These are phyloP conservation scores for Candoia aspera DNA, from an alignment of 2,113 vertebrate species.

Conservation along the genomic window DNA sequence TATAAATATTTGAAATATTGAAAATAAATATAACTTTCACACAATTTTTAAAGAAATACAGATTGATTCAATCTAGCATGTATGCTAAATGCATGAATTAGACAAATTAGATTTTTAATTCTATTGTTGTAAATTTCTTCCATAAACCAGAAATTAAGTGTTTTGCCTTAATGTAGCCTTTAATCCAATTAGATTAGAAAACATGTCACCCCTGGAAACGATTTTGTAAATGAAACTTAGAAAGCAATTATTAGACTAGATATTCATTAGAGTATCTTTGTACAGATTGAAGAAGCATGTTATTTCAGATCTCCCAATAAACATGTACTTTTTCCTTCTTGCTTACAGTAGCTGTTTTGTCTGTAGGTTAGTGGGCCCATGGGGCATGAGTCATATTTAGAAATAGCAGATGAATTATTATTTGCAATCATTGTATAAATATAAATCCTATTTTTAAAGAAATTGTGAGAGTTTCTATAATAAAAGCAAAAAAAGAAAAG, in stretches of 20 bases:
- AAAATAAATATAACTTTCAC: too few relatives aligned
- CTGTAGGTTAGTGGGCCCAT: slow-evolving; percentile 62
- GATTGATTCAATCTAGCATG: too few relatives aligned
- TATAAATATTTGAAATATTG: background rate
- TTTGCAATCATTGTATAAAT: slow-evolving; percentile 77
- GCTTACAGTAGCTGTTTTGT: slow-evolving; percentile 66
- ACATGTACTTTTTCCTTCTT: slow-evolving; percentile 56
- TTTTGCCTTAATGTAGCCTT: too few relatives aligned
- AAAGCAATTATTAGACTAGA: slow-evolving; percentile 29
- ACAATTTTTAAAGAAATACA: too few relatives aligned
- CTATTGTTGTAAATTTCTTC: too few relatives aligned
- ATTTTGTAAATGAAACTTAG: slow-evolving; percentile 43
- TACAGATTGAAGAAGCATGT: slow-evolving; percentile 56
- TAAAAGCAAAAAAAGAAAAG: slow-evolving; percentile 25
- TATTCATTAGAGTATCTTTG: too few relatives aligned
- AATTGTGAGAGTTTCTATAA: slow-evolving; percentile 38
- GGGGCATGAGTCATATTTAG: slow-evolving; percentile 71
- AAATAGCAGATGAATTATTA: slow-evolving; percentile 75
- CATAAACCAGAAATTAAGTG: too few relatives aligned
- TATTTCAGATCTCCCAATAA: slow-evolving; percentile 69
- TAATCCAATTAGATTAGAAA: slow-evolving; percentile 57
- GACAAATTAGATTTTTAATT: too few relatives aligned
- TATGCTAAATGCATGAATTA: too few relatives aligned
- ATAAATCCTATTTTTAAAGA: slow-evolving; percentile 64
- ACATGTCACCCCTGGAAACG: background rate